Evolutionary conservation across 2,797 vertebrate genomes (phyloP).

Genomic region (Mormyrus proboscirostris): DNA sequence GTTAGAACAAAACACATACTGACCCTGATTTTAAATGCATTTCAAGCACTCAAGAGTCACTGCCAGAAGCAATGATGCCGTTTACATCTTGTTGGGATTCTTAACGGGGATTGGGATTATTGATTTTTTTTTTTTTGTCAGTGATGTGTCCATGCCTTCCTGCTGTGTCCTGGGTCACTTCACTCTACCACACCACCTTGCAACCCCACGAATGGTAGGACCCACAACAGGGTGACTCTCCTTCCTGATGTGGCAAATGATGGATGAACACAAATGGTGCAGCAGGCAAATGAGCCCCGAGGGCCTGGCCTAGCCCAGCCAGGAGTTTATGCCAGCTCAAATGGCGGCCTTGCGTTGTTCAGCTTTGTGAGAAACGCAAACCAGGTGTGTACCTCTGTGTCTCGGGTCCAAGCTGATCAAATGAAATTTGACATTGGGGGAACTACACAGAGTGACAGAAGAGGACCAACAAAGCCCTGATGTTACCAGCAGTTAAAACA

Average conservation of each 20-base stretch:
- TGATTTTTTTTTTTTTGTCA: not conserved
- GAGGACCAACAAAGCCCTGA: not conserved
- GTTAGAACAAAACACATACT: slow-evolving; percentile 38
- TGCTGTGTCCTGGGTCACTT: not conserved
- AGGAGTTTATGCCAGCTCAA: not conserved
- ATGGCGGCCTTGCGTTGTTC: not conserved
- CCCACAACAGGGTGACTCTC: not conserved
- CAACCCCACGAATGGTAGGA: not conserved
- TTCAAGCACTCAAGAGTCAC: slow-evolving; percentile 32
- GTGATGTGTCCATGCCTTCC: not conserved
- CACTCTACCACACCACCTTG: not conserved
- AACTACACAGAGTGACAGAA: not conserved
- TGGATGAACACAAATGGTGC: not conserved
- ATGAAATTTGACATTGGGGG: not conserved
- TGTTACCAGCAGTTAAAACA: not conserved
- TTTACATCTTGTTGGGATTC: not conserved
- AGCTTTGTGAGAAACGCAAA: not conserved
- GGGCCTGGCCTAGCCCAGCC: not conserved
- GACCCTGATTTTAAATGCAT: slow-evolving; percentile 22
- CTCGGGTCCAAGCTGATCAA: not conserved
- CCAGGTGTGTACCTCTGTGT: not conserved
- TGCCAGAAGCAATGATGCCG: not conserved
- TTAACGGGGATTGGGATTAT: not conserved
- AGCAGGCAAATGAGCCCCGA: not conserved
- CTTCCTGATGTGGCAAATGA: not conserved